Base-by-base conservation (phyloP, 2,113 vertebrate genomes). In the Megaptera novaeangliae region DNA sequence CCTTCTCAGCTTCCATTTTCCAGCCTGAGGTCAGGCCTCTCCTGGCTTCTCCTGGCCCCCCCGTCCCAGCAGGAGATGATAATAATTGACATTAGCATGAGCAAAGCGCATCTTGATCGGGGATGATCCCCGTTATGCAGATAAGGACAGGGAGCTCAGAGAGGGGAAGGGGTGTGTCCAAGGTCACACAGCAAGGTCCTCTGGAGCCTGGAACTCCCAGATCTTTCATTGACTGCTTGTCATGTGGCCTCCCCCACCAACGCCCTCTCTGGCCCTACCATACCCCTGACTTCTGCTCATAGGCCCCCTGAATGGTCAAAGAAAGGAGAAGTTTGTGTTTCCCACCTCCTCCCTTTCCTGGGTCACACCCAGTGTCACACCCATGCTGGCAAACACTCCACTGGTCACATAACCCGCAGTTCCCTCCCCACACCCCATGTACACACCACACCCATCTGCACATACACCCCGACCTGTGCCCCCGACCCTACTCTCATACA, bases 401-500 rank as follows among this genome's bases (percentile, higher is more conserved):
- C 46, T 36, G 11, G 34, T 36, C 21, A 4, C 66, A 31, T 4
- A 29, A 4, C 31, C 31, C 36, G 15, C 61, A 34, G 8, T n/a
- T 77, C 74, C 44, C 9, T 8, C 75, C 13, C 1, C 8, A 8
- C 7, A 5, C 6, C 2, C 17, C 21, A 21, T 1, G 5, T 11
- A 10, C 0, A 14, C 9, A 13, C 23, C 12, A n/a, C 17, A 18
- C 21, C 31, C 34, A 4, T 4, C 25, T 29, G 3, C 18, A 55
- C 15, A 14, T 5, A 20, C 3, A 4, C 57, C 18, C 20, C 10
- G 34, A 13, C 15, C 4, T 21, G 23, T 52, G 29, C n/a, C 44
- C 46, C 71, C 3, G 9, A 9, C 63, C 46, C 15, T 17, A 23
- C 27, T 68, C 3, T 27, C 17, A 17, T 6, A 14, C 27, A 68